These are phyloP conservation scores for Lampris megalopsis DNA, from an alignment of 2,113 vertebrate genomes.

Conservation along the genomic window DNA sequence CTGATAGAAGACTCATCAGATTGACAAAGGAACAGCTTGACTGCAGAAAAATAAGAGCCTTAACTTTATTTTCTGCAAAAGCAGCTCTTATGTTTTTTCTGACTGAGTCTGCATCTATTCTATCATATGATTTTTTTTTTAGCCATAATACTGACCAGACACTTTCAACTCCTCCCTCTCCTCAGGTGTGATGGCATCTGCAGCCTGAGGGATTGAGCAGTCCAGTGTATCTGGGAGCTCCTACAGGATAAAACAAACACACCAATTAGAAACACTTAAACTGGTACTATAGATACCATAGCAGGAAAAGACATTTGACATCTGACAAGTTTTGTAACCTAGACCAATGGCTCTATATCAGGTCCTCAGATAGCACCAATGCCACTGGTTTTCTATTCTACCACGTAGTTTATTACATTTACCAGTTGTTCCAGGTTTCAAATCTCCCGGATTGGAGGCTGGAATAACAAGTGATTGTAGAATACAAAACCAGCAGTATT, in stretches of 20 bases:
- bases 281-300: constrained; percentile 3
- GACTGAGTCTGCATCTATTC: no score
- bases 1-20: constrained; percentile 86
- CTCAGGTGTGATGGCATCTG: constrained; percentile 93
- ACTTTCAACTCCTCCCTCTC: constrained; percentile 97
- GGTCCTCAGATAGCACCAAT: no score
- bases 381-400: no score
- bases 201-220: constrained; percentile 86
- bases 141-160: constrained; percentile 85
- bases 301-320: background rate
- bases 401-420: no score
- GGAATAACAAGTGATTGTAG: no score
- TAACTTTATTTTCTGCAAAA: no score
- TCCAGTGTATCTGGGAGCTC: constrained; percentile 87
- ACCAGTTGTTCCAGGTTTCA: no score
- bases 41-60: constrained; percentile 75
- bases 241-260: constrained; percentile 73
- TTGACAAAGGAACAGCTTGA: constrained; percentile 92
- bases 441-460: no score
- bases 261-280: background rate
- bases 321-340: background rate
- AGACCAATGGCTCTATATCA: no score
- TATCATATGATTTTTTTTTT: no score
- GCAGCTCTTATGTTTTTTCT: no score
- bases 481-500: no score